phyloP scores from a whole-genome alignment of 2,113 vertebrate species.

The Neotragus moschatus region DNA sequence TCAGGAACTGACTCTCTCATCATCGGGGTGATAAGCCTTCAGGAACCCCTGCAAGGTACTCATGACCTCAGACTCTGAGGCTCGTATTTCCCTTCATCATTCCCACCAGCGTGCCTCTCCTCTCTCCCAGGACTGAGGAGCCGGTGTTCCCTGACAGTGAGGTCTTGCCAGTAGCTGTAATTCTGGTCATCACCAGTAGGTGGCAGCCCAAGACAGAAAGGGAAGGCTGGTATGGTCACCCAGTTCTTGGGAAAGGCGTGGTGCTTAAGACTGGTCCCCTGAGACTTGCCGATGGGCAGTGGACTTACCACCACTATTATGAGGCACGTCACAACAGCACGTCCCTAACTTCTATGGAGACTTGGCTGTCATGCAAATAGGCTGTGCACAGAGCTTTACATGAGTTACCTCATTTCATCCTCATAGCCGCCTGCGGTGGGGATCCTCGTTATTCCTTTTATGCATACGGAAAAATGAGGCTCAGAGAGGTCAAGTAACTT shows the following conservation, averaged over 20 bases:
- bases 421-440: background rate
- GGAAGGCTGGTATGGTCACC: background rate
- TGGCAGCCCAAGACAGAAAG: conserved; percentile 64
- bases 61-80: background rate
- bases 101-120: accelerated
- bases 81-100: background rate
- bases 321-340: background rate
- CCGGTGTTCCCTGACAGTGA: accelerated
- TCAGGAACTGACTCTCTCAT: background rate
- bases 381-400: background rate
- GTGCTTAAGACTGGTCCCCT: too few relatives aligned
- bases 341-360: background rate
- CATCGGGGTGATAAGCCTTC: background rate
- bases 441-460: background rate
- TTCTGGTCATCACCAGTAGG: conserved; percentile 70
- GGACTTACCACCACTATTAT: background rate
- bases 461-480: background rate
- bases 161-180: background rate
- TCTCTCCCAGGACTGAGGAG: background rate
- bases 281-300: background rate
- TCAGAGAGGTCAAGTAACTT: background rate
- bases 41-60: background rate
- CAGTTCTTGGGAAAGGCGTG: background rate
- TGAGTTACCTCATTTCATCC: background rate
- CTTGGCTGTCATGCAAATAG: background rate